Evolutionary conservation across 2,797 vertebrate genomes (phyloP).

Genomic region (Pteronotus mesoamericanus): DNA sequence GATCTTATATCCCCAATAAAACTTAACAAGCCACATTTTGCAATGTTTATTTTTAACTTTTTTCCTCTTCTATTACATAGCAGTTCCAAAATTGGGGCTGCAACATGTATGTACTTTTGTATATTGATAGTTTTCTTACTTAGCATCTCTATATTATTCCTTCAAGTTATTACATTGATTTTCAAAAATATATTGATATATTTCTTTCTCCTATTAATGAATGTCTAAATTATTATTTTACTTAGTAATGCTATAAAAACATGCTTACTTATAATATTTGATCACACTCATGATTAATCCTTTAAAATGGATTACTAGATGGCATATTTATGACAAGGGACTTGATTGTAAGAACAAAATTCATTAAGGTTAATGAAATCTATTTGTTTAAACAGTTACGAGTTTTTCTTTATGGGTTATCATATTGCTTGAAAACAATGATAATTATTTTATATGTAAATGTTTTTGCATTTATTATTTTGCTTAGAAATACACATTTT

Average conservation of each 20-base stretch:
- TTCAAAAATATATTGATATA: background rate
- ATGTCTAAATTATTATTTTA: background rate
- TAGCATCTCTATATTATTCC: background rate
- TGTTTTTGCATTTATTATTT: background rate
- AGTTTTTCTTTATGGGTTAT: background rate
- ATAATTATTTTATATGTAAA: background rate
- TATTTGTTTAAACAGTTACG: background rate
- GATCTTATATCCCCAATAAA: background rate
- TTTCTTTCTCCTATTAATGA: background rate
- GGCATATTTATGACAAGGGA: background rate
- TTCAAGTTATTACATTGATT: background rate
- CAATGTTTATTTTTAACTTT: background rate
- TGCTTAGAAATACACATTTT: background rate
- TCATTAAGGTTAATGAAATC: background rate
- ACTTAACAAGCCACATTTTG: background rate
- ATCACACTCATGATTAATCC: background rate
- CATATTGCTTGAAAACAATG: background rate
- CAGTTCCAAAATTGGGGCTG: background rate
- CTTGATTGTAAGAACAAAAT: background rate
- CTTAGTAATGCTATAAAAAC: background rate
- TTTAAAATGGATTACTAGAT: background rate
- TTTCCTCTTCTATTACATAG: background rate
- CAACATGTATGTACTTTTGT: background rate
- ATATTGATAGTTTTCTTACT: background rate
- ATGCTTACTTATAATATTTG: background rate